Conservation (phyloP, 2,113 vertebrate genomes). For the Macaca mulatta region DNA sequence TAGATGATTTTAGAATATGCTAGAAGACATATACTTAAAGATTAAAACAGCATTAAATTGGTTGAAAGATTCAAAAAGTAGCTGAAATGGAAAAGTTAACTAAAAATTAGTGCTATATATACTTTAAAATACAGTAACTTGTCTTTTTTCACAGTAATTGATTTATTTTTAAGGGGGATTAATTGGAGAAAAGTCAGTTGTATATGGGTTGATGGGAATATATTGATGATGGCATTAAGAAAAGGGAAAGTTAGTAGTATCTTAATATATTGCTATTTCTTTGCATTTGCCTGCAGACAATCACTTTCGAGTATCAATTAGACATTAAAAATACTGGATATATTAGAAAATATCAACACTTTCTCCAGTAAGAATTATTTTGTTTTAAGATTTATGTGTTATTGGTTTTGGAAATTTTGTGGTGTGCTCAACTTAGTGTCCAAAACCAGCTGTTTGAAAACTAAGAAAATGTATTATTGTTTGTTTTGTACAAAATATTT, state of each 20-base stretch:
- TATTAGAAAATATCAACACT: not conserved
- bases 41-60: not conserved
- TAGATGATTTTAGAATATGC: not conserved
- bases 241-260: not conserved
- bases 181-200: not conserved
- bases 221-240: not conserved
- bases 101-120: not conserved
- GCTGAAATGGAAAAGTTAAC: not conserved
- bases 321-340: not conserved
- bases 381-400: slow-evolving; percentile 31
- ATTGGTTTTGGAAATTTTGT: slow-evolving; percentile 4
- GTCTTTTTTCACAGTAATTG: not conserved
- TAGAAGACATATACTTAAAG: not conserved
- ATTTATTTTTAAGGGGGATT: not conserved
- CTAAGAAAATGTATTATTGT: not conserved
- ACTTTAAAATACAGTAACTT: not conserved
- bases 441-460: not conserved
- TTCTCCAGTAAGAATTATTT: not conserved
- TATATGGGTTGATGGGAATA: not conserved
- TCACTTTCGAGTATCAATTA: not conserved
- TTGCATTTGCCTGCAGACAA: not conserved
- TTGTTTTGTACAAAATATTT: not conserved
- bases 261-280: slow-evolving; percentile 7
- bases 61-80: not conserved
- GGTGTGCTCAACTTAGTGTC: not conserved